Conservation (phyloP, 2,888 invertebrate genomes). For the Cryptophagus acutangulus region DNA sequence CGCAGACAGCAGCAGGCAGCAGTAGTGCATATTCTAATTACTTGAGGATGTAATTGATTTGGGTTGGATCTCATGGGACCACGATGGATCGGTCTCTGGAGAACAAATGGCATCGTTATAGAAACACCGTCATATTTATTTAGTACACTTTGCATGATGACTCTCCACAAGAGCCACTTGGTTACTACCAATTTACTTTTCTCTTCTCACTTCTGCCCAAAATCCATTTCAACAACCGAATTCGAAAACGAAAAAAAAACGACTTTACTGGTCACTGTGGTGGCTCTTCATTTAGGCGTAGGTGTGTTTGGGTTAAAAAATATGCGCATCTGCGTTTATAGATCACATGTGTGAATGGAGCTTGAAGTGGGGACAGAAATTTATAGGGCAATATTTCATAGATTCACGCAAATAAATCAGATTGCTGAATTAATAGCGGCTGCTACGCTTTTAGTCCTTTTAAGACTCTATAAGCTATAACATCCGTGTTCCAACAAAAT, state of each 20-base stretch:
- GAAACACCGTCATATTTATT: constrained; percentile 30
- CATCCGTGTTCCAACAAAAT: constrained; percentile 36
- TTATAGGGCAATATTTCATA: constrained; percentile 39
- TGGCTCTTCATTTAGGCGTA: no score
- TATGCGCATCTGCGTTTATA: no score
- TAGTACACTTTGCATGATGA: constrained; percentile 26
- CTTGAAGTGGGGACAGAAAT: constrained; percentile 26
- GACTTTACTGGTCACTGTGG: no score
- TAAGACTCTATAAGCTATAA: constrained; percentile 39
- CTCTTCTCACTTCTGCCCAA: no score
- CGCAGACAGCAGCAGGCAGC: no score
- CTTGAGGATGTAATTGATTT: constrained; percentile 37
- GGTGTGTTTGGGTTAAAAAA: no score
- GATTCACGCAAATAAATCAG: constrained; percentile 36
- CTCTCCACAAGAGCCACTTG: constrained; percentile 24
- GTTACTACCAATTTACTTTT: no score
- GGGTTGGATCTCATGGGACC: constrained; percentile 33
- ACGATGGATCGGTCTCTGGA: constrained; percentile 35
- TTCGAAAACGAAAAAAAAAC: no score
- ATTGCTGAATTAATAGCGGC: constrained; percentile 35
- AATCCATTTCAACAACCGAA: no score
- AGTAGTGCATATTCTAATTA: constrained; percentile 39
- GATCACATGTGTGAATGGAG: constrained; percentile 16
- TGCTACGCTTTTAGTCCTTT: constrained; percentile 32
- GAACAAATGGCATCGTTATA: constrained; percentile 29